Base-by-base conservation (phyloP, 2,797 vertebrate species). In the Threskiornis aethiopicus region DNA sequence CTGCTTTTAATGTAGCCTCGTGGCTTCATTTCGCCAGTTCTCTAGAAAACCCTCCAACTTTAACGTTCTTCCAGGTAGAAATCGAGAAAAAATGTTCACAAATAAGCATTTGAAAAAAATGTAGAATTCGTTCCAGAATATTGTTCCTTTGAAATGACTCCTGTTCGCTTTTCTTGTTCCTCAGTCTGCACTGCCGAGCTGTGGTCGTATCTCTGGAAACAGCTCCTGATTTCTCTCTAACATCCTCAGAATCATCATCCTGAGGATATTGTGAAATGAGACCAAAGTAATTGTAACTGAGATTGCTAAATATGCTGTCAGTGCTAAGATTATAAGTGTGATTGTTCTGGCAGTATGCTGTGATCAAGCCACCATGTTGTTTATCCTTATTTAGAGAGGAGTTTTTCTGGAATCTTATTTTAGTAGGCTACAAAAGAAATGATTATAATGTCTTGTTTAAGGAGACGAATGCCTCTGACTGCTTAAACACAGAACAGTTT, bases 241-340 rank as follows among this genome's bases (percentile, higher is more conserved):
- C 61, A 24, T 76, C 71, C 71, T 91, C 90, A 86, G 78, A 86
- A 82, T 93, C 69, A 52, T 91, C 67, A 66, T 95, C 90, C 86
- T 2, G 59, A 93, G 93, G 92, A 93, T 95, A 91, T 55, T 77
- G 92, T 87, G 87, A 95, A 93, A 90, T 95, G 91, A 94, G 90
- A 91, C 81, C 89, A 71, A 86, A 95, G 93, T 89, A 94, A 96
- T 95, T 95, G 88, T 90, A 73, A 94, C 86, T 52, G 87, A 83
- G 90, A 87, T 94, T 90, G 90, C 94, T 97, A 95, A 96, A 75
- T 86, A 82, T 22, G 64, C 96, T 94, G 89, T 95, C 90, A 93
- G 75, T 37, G 73, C 89, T 80, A 3, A 77, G 91, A 93, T 94
- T 90, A 7, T 59, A 80, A 92, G 92, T 65, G 65, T 90, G 93